Percentiles rank a stretch among this genome's conserved stretches.
phyloP scores from a whole-genome alignment of 2,888 invertebrate species.

The Dichetophora obliterata region DNA sequence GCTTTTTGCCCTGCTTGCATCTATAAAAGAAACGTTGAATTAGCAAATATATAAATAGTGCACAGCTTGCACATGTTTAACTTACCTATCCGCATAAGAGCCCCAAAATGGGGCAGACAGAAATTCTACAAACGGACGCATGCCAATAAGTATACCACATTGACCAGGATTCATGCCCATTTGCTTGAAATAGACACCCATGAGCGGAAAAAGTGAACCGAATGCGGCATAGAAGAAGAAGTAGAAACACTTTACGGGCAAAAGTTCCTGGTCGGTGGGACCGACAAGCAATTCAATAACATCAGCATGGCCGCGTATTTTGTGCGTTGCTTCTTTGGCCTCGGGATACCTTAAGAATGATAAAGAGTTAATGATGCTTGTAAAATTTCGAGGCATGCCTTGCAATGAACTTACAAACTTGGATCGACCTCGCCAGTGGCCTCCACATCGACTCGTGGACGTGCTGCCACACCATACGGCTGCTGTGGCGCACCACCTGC shows the following conservation, averaged over 20 bases:
- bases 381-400: background rate
- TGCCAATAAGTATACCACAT: slow-evolving; percentile 93
- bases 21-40: slow-evolving; percentile 62
- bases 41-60: background rate
- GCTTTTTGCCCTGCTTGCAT: slow-evolving; percentile 87
- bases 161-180: slow-evolving; percentile 99
- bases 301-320: slow-evolving; percentile 89
- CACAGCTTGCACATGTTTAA: no score
- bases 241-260: slow-evolving; percentile 97
- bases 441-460: slow-evolving; percentile 86
- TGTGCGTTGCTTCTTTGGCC: slow-evolving; percentile 90
- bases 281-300: slow-evolving; percentile 86
- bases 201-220: slow-evolving; percentile 96
- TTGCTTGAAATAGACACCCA: slow-evolving; percentile 99
- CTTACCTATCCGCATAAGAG: slow-evolving; percentile 86
- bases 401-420: slow-evolving; percentile 72
- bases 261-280: slow-evolving; percentile 88
- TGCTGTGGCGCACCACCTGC: slow-evolving; percentile 48
- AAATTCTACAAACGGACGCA: slow-evolving; percentile 97
- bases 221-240: slow-evolving; percentile 99
- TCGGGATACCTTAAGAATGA: slow-evolving; percentile 77
- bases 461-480: slow-evolving; percentile 62
- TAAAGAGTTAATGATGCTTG: background rate
- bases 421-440: slow-evolving; percentile 90
- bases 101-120: slow-evolving; percentile 99